Percentiles rank a stretch among this genome's conserved stretches.
Evolutionary conservation across 2,113 vertebrate species (phyloP).

Genomic region (Halichoerus grypus): DNA sequence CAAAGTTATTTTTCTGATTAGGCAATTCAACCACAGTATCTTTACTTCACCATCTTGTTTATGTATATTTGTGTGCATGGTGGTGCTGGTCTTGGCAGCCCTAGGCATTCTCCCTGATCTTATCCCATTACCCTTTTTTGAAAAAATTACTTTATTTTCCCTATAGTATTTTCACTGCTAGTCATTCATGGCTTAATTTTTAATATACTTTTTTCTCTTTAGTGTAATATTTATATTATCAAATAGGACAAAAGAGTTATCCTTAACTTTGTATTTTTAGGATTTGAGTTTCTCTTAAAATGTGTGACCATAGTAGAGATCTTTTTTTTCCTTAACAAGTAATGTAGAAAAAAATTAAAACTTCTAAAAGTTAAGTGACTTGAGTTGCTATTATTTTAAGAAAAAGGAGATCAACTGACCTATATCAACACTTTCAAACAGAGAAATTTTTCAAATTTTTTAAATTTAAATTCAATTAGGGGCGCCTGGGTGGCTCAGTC

Average conservation of each 20-base stretch:
- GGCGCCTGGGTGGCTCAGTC: too few relatives aligned
- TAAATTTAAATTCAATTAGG: background rate
- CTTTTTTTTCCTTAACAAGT: background rate
- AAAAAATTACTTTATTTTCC: background rate
- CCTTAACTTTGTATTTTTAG: conserved; percentile 25
- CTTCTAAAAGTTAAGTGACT: background rate
- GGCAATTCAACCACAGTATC: background rate
- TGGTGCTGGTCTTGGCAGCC: background rate
- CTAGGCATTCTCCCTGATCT: too few relatives aligned
- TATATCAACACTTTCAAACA: background rate
- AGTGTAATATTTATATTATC: background rate
- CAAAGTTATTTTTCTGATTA: background rate
- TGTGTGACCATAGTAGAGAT: background rate
- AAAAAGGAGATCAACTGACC: background rate
- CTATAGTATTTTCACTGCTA: background rate
- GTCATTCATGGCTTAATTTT: background rate
- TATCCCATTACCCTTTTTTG: background rate
- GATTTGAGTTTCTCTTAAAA: conserved; percentile 13
- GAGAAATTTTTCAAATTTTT: background rate
- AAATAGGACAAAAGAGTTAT: background rate
- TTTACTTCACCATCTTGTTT: background rate
- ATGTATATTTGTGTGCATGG: background rate
- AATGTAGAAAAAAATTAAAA: background rate
- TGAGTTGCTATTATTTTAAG: background rate
- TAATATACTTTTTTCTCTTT: background rate